These are phyloP conservation scores for Parazoanthus darwini DNA, from an alignment of 92 coral and sea anemone species.

Conservation along the genomic window DNA sequence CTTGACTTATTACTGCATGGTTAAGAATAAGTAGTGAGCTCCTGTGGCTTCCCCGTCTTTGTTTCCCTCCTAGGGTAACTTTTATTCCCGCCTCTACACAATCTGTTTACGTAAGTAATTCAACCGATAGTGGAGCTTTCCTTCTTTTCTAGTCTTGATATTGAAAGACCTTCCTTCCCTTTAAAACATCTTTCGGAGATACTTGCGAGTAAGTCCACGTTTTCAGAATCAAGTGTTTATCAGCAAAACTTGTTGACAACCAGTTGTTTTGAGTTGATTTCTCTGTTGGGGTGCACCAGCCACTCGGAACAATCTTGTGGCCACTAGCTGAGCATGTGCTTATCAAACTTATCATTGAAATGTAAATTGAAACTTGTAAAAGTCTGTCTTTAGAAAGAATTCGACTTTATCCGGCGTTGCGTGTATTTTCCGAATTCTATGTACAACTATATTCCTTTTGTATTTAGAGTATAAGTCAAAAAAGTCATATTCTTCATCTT, in stretches of 20 bases:
- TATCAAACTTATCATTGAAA: neutral
- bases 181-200: neutral
- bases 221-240: slow-evolving; percentile 1
- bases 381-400: neutral
- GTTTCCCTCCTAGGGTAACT: neutral
- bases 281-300: slow-evolving; percentile 16
- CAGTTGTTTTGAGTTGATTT: neutral
- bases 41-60: neutral
- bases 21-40: neutral
- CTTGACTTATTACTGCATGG: neutral
- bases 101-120: neutral
- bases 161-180: neutral
- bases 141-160: no score
- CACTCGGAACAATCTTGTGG: neutral
- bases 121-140: neutral
- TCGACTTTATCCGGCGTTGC: no score
- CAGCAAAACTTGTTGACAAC: neutral
- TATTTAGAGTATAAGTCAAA: no score
- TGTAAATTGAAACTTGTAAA: neutral
- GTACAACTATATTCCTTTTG: no score
- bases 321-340: neutral
- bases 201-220: neutral
- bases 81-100: neutral
- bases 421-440: no score
- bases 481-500: no score